These are phyloP conservation scores for Lepus oiostolus DNA, from an alignment of 2,797 vertebrate species.

Conservation along the genomic window DNA sequence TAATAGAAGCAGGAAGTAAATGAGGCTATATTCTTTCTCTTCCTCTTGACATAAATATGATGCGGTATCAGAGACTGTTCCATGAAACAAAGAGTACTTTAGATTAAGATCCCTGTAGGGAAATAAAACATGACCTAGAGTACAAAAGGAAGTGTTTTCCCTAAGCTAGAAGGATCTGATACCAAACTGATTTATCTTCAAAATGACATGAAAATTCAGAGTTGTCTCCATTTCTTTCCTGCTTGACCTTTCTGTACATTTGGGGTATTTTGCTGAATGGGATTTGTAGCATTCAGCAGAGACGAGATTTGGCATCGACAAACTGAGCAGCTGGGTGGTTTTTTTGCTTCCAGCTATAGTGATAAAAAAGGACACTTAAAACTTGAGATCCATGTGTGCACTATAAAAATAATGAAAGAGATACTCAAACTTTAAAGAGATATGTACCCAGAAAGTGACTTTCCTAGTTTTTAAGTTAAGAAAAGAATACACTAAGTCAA, in stretches of 20 bases:
- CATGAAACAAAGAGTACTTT: background rate
- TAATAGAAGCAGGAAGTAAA: background rate
- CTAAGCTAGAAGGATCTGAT: background rate
- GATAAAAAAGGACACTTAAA: constrained; percentile 50
- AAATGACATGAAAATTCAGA: background rate
- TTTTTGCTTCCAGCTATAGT: constrained; percentile 9
- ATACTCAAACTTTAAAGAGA: constrained; percentile 56
- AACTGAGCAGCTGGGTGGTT: background rate
- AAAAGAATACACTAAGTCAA: constrained; percentile 36
- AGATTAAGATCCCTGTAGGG: background rate
- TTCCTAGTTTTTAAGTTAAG: constrained; percentile 15
- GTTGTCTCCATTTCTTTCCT: background rate
- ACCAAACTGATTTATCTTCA: background rate
- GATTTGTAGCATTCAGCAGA: background rate
- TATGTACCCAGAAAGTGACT: constrained; percentile 1
- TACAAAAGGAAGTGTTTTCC: background rate
- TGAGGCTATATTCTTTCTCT: background rate
- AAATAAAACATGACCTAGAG: background rate
- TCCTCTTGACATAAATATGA: background rate
- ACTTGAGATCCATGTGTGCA: constrained; percentile 25
- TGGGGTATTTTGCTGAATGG: background rate
- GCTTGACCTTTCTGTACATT: background rate
- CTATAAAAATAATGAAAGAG: constrained; percentile 63
- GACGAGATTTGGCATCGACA: background rate
- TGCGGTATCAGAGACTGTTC: background rate